phyloP scores from a whole-genome alignment of 2,113 vertebrate genomes.

The Glareola pratincola region DNA sequence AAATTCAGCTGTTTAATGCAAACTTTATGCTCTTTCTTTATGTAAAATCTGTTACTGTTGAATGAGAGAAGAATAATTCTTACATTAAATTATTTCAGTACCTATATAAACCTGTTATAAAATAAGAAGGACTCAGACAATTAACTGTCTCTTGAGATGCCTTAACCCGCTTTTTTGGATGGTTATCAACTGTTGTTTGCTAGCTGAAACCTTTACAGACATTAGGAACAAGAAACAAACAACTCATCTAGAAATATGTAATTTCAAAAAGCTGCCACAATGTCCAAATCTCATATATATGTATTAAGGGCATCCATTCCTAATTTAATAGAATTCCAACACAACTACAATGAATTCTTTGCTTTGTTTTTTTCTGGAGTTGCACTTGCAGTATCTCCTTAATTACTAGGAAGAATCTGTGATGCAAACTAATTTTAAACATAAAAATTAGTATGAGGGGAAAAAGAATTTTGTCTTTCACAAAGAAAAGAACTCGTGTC shows the following conservation, averaged over 20 bases:
- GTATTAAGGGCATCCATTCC: neutral
- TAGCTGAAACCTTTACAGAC: neutral
- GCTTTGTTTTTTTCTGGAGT: neutral
- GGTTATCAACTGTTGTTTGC: neutral
- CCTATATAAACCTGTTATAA: neutral
- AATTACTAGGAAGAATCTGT: neutral
- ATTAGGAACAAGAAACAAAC: neutral
- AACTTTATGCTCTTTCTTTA: neutral
- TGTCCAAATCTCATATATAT: neutral
- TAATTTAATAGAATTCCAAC: neutral
- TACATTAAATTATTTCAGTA: neutral
- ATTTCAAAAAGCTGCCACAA: neutral
- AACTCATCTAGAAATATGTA: neutral
- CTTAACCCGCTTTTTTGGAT: neutral
- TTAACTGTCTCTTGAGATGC: neutral
- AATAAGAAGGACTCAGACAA: neutral
- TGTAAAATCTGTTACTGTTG: neutral
- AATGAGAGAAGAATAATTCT: neutral
- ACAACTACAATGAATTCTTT: neutral
- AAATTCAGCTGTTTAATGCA: neutral
- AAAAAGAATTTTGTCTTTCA: neutral
- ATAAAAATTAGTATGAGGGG: neutral
- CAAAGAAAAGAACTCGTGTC: neutral
- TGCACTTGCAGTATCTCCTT: neutral
- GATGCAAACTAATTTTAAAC: neutral